Conservation (phyloP, 1,140 invertebrate species). For the Pseudoatta argentina region DNA sequence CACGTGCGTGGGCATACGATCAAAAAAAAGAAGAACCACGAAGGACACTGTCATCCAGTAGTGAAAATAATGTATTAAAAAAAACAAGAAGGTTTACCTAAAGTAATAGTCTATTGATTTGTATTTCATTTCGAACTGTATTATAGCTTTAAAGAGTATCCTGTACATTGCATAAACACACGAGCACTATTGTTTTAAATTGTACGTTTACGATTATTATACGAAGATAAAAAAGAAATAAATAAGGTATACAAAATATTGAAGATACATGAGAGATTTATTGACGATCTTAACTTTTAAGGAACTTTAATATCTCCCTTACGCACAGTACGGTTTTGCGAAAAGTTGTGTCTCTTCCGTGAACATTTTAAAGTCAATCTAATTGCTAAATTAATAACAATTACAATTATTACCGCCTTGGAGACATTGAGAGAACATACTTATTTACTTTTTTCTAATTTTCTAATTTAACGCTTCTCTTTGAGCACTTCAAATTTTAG, state of each 20-base stretch:
- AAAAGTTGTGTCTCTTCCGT: conserved; percentile 74
- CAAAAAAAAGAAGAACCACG: conserved; percentile 72
- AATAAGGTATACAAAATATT: conserved; percentile 85
- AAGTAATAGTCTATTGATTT: conserved; percentile 85
- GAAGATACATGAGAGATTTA: conserved; percentile 84
- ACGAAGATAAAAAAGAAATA: conserved; percentile 85
- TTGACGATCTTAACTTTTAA: conserved; percentile 76
- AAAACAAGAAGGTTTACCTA: conserved; percentile 79
- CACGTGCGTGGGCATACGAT: conserved; percentile 73
- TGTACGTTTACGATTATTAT: conserved; percentile 86
- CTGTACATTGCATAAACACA: conserved; percentile 86
- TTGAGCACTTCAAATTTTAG: not conserved
- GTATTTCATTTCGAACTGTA: conserved; percentile 86
- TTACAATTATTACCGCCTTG: conserved; percentile 42
- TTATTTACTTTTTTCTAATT: not conserved
- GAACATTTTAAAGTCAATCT: conserved; percentile 57
- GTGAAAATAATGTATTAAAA: conserved; percentile 85
- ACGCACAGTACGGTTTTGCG: conserved; percentile 68
- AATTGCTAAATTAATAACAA: conserved; percentile 66
- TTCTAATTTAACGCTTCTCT: conserved; percentile 1
- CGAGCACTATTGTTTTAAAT: conserved; percentile 85
- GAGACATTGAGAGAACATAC: conserved; percentile 60
- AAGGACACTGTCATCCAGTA: conserved; percentile 84
- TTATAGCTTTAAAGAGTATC: conserved; percentile 86
- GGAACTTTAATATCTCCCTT: conserved; percentile 77